Conservation (phyloP, 1,140 invertebrate species). For the Drosophila fuyamai region DNA sequence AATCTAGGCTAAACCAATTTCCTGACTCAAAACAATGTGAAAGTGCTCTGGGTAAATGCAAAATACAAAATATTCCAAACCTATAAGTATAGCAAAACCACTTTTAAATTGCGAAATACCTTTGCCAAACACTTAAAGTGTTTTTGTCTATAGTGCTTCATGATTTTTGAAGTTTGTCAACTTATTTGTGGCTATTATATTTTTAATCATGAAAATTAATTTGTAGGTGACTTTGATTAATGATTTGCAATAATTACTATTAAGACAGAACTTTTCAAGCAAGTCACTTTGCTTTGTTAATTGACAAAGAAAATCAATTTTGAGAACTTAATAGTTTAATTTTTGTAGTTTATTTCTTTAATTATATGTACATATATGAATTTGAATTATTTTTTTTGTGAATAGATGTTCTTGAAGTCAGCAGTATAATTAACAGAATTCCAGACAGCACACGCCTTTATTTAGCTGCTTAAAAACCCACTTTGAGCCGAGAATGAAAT, state of each 20-base stretch:
- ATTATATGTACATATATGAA: too few relatives aligned
- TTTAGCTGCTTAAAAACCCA: slow-evolving; percentile 4
- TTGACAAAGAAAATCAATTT: too few relatives aligned
- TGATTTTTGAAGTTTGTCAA: neutral
- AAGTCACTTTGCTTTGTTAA: too few relatives aligned
- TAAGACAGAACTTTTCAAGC: too few relatives aligned
- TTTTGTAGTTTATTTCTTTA: too few relatives aligned
- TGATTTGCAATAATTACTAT: too few relatives aligned
- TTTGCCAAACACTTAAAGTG: neutral
- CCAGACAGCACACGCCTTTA: neutral
- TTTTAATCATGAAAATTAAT: neutral
- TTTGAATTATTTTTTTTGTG: too few relatives aligned
- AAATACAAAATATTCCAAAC: neutral
- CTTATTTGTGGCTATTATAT: neutral
- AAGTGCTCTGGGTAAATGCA: neutral
- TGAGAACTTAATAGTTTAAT: too few relatives aligned
- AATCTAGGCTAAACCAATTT: slow-evolving; percentile 34
- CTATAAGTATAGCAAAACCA: neutral
- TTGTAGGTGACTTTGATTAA: neutral
- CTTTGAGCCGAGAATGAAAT: slow-evolving; percentile 10
- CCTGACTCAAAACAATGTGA: neutral
- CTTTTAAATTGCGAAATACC: neutral
- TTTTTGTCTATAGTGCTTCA: neutral
- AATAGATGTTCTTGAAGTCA: too few relatives aligned
- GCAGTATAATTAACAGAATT: neutral